Conservation (phyloP, 2,797 vertebrate genomes). For the Galaxias olidus region DNA sequence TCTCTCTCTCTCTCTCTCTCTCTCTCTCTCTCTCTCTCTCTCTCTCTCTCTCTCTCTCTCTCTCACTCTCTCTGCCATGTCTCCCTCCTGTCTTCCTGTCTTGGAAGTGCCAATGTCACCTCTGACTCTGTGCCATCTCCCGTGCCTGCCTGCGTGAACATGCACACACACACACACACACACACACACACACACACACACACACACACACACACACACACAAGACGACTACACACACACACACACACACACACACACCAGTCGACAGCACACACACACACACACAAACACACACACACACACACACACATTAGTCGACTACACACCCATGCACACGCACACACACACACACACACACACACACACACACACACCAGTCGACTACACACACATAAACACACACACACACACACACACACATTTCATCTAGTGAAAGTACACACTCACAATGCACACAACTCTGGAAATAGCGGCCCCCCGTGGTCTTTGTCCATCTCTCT, state of each 20-base stretch:
- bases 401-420: slow-evolving; percentile 25
- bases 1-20: slow-evolving; percentile 30
- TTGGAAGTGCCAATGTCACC: slow-evolving; percentile 62
- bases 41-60: slow-evolving; percentile 39
- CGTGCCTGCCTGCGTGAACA: slow-evolving; percentile 34
- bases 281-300: slow-evolving; percentile 29
- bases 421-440: too few relatives aligned
- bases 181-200: slow-evolving; percentile 25
- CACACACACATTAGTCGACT: slow-evolving; percentile 15
- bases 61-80: slow-evolving; percentile 22
- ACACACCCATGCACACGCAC: slow-evolving; percentile 29
- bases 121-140: slow-evolving; percentile 63
- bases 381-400: slow-evolving; percentile 39
- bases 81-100: slow-evolving; percentile 58
- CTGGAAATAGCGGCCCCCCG: too few relatives aligned
- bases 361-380: neutral
- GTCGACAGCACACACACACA: too few relatives aligned
- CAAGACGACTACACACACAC: too few relatives aligned
- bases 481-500: too few relatives aligned
- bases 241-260: slow-evolving; percentile 9
- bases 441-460: too few relatives aligned
- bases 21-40: slow-evolving; percentile 41
- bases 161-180: slow-evolving; percentile 27
- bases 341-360: neutral
- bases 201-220: slow-evolving; percentile 32